phyloP scores from a whole-genome alignment of 2,113 vertebrate species.

The Oostethus manadensis region DNA sequence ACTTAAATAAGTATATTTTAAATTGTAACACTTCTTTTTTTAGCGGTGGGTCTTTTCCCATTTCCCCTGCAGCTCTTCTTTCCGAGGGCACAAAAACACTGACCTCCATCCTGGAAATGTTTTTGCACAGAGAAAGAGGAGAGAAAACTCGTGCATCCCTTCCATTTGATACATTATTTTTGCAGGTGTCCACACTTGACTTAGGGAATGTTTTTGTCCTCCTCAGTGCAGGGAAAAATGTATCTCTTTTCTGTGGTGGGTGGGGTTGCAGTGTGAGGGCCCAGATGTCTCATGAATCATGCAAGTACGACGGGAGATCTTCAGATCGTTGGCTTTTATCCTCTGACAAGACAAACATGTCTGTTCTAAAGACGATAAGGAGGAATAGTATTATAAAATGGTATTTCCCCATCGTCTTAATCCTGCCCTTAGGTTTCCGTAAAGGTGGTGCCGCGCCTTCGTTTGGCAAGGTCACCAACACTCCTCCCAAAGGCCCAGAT shows the following conservation, averaged over 20 bases:
- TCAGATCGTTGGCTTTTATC: slow-evolving; percentile 14
- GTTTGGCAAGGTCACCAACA: slow-evolving; percentile 73
- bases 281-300: slow-evolving; percentile 43
- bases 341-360: not conserved
- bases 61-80: slow-evolving; percentile 9
- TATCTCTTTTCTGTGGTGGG: slow-evolving; percentile 28
- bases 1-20: not conserved
- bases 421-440: slow-evolving; percentile 51
- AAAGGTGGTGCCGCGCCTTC: slow-evolving; percentile 63
- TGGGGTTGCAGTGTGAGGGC: slow-evolving; percentile 37
- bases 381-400: not conserved
- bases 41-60: slow-evolving; percentile 32
- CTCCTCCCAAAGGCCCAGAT: slow-evolving; percentile 43
- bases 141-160: slow-evolving; percentile 39
- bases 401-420: not conserved
- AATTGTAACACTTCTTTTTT: slow-evolving; percentile 17
- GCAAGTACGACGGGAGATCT: slow-evolving; percentile 23
- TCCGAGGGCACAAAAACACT: slow-evolving; percentile 23
- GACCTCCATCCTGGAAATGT: slow-evolving; percentile 30
- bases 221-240: slow-evolving; percentile 26
- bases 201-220: slow-evolving; percentile 45
- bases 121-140: slow-evolving; percentile 26
- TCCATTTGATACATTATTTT: slow-evolving; percentile 54
- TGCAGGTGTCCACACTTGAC: slow-evolving; percentile 64
- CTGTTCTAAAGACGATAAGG: not conserved